A percentile compares a stretch with the other conserved stretches of the same genome.
phyloP scores from a whole-genome alignment of 2,888 invertebrate species.

The Ryuthela nishihirai region DNA sequence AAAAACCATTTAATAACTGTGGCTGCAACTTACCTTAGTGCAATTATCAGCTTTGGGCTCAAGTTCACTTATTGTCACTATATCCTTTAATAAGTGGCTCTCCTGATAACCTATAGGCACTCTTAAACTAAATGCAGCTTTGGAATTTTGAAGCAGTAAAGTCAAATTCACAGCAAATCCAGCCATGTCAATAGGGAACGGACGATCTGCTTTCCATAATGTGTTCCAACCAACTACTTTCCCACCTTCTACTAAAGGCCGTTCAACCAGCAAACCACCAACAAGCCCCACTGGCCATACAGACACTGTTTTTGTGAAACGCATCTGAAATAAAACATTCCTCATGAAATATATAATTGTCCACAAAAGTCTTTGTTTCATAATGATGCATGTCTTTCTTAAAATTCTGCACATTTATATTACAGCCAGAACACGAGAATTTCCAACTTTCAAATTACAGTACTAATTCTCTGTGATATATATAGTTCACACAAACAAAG shows the following conservation, averaged over 20 bases:
- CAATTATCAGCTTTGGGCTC: constrained; percentile 90
- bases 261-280: constrained; percentile 89
- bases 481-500: too few species aligned
- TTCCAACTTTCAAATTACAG: too few species aligned
- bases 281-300: constrained; percentile 79
- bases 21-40: constrained; percentile 66
- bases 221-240: constrained; percentile 80
- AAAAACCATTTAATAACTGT: too few species aligned
- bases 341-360: too few species aligned
- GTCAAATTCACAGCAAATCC: constrained; percentile 85
- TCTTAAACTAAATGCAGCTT: constrained; percentile 75
- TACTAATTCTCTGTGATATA: too few species aligned
- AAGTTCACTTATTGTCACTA: constrained; percentile 66
- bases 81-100: constrained; percentile 72
- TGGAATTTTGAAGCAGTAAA: constrained; percentile 65
- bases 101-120: constrained; percentile 87
- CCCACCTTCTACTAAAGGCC: constrained; percentile 68
- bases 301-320: constrained; percentile 40
- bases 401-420: too few species aligned
- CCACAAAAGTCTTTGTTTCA: too few species aligned
- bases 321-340: constrained; percentile 55
- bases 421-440: too few species aligned
- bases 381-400: too few species aligned
- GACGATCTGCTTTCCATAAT: constrained; percentile 60
- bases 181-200: constrained; percentile 98